phyloP scores from a whole-genome alignment of 2,888 invertebrate species.

The Eristalinus sepulchralis region DNA sequence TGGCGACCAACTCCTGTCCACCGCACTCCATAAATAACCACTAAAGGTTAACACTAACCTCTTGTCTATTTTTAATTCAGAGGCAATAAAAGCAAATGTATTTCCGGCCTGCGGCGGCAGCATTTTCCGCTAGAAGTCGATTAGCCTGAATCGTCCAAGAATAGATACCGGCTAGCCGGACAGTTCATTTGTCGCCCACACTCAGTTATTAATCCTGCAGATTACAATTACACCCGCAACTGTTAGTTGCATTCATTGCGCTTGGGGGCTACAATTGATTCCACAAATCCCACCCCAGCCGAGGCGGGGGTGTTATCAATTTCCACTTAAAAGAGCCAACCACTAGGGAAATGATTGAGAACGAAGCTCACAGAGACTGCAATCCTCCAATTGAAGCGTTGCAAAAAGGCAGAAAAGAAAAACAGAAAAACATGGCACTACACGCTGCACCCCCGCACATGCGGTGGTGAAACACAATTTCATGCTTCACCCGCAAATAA shows the following conservation, averaged over 20 bases:
- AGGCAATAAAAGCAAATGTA: neutral
- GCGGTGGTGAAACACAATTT: slow-evolving; percentile 11
- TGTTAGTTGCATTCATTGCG: neutral
- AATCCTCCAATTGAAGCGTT: neutral
- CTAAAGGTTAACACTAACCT: neutral
- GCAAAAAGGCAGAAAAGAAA: neutral
- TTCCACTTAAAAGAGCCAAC: neutral
- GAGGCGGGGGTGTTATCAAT: neutral
- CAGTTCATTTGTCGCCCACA: neutral
- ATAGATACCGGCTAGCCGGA: neutral
- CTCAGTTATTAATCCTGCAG: slow-evolving; percentile 5
- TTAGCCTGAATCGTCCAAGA: neutral
- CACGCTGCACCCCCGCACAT: slow-evolving; percentile 3
- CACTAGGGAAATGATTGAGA: neutral
- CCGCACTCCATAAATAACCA: neutral
- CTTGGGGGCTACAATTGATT: neutral
- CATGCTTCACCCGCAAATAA: neutral
- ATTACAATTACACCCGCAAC: neutral
- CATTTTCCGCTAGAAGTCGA: neutral
- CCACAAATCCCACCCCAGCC: neutral
- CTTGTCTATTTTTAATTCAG: neutral
- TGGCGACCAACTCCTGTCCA: neutral
- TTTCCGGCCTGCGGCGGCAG: neutral
- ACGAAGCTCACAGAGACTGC: neutral
- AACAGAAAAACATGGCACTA: neutral